Evolutionary conservation across 2,113 vertebrate genomes (phyloP), one percentile per base, ranked within the genome.

Genomic region (Cettia cetti): DNA sequence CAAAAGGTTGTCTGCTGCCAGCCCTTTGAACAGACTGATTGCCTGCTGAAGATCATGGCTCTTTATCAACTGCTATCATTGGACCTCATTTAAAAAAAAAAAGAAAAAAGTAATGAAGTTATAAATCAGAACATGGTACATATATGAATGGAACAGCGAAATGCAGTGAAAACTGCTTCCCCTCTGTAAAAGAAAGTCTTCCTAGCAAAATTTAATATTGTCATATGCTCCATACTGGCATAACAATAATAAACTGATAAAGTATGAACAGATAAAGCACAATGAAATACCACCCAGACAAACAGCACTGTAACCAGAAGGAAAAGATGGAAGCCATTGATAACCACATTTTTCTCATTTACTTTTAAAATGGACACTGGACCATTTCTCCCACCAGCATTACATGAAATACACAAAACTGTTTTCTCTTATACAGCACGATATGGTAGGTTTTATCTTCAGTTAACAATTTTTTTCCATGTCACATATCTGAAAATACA

Each of bases 181-280:
- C 12, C 20, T 63, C 30, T 47, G 28, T 80, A 69, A 77, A 93
- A 92, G 2, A 50, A 40, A 19, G 10, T 33, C 42, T 68, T 64
- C 13, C 24, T 53, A 44, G 13, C 24, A 24, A n/a, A 74, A 63
- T 37, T 53, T 44, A 33, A 84, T 61, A 89, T 70, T 68, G 28
- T 22, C 15, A n/a, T 37, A 56, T 27, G 40, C 20, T 65, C 72
- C 27, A 11, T 53, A 68, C 15, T 0, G 2, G 31, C n/a, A 72
- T 60, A 95, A 95, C 92, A 87, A 88, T 40, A 94, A 92, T 91
- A 93, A 94, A 88, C 71, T 66, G 53, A 82, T 94, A 93, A 70
- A 81, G 22, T 16, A 54, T 7, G 21, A 78, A 40, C 57, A 87
- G 72, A 80, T 78, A 95, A 89, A 89, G 65, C 37, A 70, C 56